phyloP scores from a whole-genome alignment of 2,888 invertebrate genomes.

The Gymnocheta viridis region DNA sequence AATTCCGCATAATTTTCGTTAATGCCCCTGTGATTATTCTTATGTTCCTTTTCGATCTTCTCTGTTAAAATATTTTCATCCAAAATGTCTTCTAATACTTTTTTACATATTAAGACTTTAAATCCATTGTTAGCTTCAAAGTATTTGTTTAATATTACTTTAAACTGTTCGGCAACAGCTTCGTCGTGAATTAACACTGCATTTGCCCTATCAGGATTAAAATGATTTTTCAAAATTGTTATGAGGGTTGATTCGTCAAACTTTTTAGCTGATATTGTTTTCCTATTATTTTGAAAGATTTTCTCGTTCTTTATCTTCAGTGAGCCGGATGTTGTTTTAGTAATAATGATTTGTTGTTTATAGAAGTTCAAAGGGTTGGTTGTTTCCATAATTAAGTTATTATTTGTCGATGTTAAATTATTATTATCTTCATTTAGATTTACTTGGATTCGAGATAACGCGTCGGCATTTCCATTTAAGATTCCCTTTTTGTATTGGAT shows the following conservation, averaged over 20 bases:
- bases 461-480: too few relatives aligned
- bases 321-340: too few relatives aligned
- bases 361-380: slow-evolving; percentile 16
- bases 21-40: slow-evolving; percentile 38
- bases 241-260: too few relatives aligned
- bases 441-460: too few relatives aligned
- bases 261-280: too few relatives aligned
- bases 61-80: slow-evolving; percentile 1
- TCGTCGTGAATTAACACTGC: too few relatives aligned
- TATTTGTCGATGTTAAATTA: background rate
- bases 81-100: slow-evolving; percentile 16
- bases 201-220: too few relatives aligned
- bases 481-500: too few relatives aligned
- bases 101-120: slow-evolving; percentile 13
- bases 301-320: too few relatives aligned
- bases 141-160: background rate
- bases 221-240: too few relatives aligned
- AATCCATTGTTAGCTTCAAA: slow-evolving; percentile 10
- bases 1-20: slow-evolving; percentile 24
- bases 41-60: slow-evolving; percentile 31
- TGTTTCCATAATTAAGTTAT: background rate
- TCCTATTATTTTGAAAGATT: too few relatives aligned
- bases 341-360: slow-evolving; percentile 7
- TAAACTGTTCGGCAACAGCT: too few relatives aligned
- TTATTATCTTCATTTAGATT: background rate